phyloP scores from a whole-genome alignment of 2,113 vertebrate genomes.

The Anseranas semipalmata region DNA sequence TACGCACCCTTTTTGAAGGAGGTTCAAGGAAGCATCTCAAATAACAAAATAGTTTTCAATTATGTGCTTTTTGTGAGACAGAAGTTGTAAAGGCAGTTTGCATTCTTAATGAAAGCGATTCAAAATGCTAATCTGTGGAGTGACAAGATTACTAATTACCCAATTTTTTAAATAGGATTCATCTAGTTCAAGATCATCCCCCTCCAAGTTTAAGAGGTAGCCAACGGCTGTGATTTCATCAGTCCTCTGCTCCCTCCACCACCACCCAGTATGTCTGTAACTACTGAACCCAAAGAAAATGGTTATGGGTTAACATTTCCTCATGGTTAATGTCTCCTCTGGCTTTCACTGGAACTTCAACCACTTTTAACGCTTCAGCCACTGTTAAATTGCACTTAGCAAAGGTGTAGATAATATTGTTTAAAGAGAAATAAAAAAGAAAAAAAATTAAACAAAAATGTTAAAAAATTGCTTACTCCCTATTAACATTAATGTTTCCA shows the following conservation, averaged over 20 bases:
- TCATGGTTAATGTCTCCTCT: neutral
- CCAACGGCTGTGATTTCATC: neutral
- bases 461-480: neutral
- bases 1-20: neutral
- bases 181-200: neutral
- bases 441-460: neutral
- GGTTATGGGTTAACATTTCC: neutral
- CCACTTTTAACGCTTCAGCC: neutral
- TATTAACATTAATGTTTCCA: neutral
- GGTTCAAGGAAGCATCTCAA: neutral
- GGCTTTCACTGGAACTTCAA: neutral
- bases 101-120: neutral
- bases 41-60: neutral
- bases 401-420: neutral
- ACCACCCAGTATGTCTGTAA: neutral
- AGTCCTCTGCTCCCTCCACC: neutral
- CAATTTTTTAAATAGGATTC: neutral
- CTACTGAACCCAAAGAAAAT: neutral
- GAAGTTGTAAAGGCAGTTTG: neutral
- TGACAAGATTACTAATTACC: conserved; percentile 1
- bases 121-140: neutral
- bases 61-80: neutral
- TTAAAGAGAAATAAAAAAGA: neutral
- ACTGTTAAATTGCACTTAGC: neutral
- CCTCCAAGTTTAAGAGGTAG: neutral